Conservation (phyloP, 2,797 vertebrate species). For the Rhynchotus rufescens region DNA sequence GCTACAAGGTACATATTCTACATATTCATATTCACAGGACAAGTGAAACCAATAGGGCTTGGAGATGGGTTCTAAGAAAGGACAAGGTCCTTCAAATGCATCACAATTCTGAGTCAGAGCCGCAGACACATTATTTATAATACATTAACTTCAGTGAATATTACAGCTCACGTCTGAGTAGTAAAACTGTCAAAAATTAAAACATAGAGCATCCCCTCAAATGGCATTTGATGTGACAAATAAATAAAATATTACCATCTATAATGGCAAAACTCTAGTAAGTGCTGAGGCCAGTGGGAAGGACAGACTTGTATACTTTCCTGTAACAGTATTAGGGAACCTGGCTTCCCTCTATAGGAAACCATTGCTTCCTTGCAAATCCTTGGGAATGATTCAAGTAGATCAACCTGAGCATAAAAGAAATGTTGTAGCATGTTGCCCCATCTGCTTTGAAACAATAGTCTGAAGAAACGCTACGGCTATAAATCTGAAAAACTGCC, state of each 20-base stretch:
- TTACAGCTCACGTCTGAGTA: background rate
- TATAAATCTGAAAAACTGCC: background rate
- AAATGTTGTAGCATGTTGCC: background rate
- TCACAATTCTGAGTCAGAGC: background rate
- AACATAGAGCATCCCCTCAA: background rate
- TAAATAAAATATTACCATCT: background rate
- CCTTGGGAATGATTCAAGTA: background rate
- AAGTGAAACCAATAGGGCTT: background rate
- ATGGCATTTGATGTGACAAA: background rate
- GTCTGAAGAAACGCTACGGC: background rate
- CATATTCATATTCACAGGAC: background rate
- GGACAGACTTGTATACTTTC: background rate
- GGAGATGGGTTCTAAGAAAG: background rate
- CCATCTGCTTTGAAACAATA: background rate
- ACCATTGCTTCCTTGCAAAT: background rate
- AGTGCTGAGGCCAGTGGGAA: background rate
- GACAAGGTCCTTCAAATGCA: background rate
- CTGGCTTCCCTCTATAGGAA: background rate
- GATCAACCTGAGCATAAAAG: background rate
- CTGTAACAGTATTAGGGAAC: background rate
- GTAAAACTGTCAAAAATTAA: background rate
- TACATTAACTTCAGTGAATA: conserved; percentile 8
- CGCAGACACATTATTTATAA: background rate
- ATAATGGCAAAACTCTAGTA: background rate
- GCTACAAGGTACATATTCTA: background rate